Evolutionary conservation across 2,113 vertebrate genomes (phyloP), one percentile per base, ranked within the genome.

Genomic region (Euleptes europaea): DNA sequence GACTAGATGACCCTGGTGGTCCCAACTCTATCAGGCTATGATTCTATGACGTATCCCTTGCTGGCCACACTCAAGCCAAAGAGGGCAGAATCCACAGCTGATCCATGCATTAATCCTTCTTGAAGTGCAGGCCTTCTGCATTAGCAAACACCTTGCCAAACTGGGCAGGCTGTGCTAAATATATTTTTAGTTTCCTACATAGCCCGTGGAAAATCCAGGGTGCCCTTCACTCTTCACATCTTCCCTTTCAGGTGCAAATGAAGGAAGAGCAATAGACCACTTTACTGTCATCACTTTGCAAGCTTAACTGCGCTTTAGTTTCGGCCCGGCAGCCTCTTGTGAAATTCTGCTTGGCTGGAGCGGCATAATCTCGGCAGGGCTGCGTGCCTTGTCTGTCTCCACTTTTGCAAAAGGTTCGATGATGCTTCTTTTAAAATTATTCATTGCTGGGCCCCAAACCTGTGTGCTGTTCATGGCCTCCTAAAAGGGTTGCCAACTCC

Each of bases 161-260:
- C 57, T 6, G 57, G 5, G 19, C 21, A 5, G 57, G 21, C 57
- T 60, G 57, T 23, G 57, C 21, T 21, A 23, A 76, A 75, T 51
- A 33, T 7, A 76, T 19, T 19, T 51, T 31, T 54, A 2, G 31
- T 33, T 38, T 0, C 60, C 0, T 0, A 0, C 23, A 33, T 0
- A 0, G 78, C 67, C 54, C 42, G 47, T 31, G 11, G 35, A 35
- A 40, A 35, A 82, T 31, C 15, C 67, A 38, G 35, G 5, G 17
- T n/a, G 33, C 3, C 26, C 51, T 63, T 40, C 75, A 19, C 63
- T 4, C 69, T 73, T 0, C 0, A 3, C 0, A 1, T 47, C 75
- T 90, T 57, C 0, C 0, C 86, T 85, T 57, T 47, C n/a, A 1
- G 67, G 71, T 0, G 1, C 54, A 70, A 4, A 1, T 67, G 26